Conservation (phyloP, 1,140 invertebrate genomes). For the Drosophila teissieri region DNA sequence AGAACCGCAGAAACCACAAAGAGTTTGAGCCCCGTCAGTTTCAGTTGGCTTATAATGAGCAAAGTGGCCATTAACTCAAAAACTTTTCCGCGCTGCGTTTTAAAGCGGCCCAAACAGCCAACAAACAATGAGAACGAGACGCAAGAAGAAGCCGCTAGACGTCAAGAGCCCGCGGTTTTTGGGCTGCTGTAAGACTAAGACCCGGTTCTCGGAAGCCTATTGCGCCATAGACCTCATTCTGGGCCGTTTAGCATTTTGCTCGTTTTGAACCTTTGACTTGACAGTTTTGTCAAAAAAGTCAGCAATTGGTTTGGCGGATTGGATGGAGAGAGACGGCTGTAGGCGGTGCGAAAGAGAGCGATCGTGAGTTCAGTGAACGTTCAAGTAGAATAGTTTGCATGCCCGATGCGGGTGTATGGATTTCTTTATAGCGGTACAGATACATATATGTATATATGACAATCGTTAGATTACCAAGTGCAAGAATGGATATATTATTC, state of each 20-base stretch:
- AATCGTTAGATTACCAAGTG: too few relatives aligned
- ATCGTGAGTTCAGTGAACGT: conserved; percentile 74
- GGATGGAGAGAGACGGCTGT: background rate
- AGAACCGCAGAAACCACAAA: conserved; percentile 67
- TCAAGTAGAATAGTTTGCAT: conserved; percentile 51
- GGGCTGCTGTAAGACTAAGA: conserved; percentile 53
- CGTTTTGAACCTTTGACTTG: conserved; percentile 71
- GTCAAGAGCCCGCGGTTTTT: conserved; percentile 51
- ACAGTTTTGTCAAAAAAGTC: conserved; percentile 65
- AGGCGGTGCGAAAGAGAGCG: conserved; percentile 20
- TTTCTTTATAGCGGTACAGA: background rate
- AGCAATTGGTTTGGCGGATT: too few relatives aligned
- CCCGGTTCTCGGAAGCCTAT: conserved; percentile 66
- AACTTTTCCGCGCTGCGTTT: conserved; percentile 68
- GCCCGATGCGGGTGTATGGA: conserved; percentile 45
- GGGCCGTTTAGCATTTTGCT: conserved; percentile 50
- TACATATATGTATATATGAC: too few relatives aligned
- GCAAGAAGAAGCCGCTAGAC: conserved; percentile 35
- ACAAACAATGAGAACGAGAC: background rate
- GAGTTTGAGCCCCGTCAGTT: conserved; percentile 63
- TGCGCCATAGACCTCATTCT: conserved; percentile 70
- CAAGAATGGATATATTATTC: too few relatives aligned
- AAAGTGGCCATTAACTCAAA: conserved; percentile 76
- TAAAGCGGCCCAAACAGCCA: conserved; percentile 39
- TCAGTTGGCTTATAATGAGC: conserved; percentile 79